phyloP scores from a whole-genome alignment of 2,113 vertebrate species.

The Syrmaticus mikado region DNA sequence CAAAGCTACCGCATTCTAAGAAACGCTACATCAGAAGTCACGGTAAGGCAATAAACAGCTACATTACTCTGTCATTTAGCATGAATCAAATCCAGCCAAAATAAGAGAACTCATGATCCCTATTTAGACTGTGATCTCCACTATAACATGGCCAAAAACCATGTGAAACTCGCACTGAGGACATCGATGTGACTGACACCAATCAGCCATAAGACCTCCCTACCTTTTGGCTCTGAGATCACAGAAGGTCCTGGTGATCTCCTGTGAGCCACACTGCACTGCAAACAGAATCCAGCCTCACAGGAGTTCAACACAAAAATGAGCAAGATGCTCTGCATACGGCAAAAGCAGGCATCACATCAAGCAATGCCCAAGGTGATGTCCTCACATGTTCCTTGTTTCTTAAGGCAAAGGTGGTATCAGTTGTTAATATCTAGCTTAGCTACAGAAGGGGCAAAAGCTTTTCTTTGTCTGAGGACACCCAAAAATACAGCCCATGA shows the following conservation, averaged over 20 bases:
- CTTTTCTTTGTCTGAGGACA: not conserved
- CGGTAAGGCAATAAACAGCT: not conserved
- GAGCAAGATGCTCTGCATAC: not conserved
- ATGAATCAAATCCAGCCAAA: not conserved
- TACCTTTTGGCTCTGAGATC: not conserved
- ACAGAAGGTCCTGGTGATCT: not conserved
- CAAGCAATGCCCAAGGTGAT: not conserved
- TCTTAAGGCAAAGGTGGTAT: not conserved
- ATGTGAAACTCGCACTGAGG: not conserved
- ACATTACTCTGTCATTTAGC: not conserved
- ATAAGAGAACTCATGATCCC: not conserved
- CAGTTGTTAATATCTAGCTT: not conserved
- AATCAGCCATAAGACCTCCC: not conserved
- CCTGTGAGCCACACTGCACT: not conserved
- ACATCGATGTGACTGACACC: not conserved
- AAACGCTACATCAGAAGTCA: not conserved
- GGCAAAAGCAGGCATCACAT: not conserved
- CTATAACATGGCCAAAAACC: not conserved
- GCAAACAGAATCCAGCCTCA: not conserved
- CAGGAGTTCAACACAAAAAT: not conserved
- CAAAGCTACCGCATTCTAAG: not conserved
- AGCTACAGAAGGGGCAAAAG: not conserved
- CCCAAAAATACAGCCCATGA: not conserved
- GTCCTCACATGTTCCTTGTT: not conserved
- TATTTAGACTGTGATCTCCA: not conserved